These are phyloP conservation scores for Lasioglossum vierecki DNA, from an alignment of 2,888 invertebrate genomes.

Conservation along the genomic window DNA sequence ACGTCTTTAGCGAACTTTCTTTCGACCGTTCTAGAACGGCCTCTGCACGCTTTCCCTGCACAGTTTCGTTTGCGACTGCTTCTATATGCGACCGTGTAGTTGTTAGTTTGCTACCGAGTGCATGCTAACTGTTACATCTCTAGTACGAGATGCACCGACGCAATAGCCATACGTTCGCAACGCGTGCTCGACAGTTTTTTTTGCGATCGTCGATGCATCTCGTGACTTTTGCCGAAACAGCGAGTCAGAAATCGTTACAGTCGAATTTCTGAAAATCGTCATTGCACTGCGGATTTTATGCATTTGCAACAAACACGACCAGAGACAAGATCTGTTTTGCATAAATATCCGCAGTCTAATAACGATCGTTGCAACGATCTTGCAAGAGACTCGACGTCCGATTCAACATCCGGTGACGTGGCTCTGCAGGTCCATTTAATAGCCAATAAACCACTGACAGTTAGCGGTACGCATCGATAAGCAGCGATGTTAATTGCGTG, in stretches of 20 bases:
- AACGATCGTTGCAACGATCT: neutral
- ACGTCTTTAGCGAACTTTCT: neutral
- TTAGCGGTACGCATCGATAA: neutral
- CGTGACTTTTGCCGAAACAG: neutral
- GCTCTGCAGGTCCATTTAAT: neutral
- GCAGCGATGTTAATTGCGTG: neutral
- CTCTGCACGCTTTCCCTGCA: neutral
- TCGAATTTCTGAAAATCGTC: neutral
- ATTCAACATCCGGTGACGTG: neutral
- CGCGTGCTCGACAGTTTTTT: neutral
- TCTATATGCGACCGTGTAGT: neutral
- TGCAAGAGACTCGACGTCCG: neutral
- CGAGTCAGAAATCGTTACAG: neutral
- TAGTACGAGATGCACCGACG: neutral
- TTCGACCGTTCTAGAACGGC: neutral
- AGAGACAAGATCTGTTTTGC: neutral
- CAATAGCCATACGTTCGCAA: neutral
- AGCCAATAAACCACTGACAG: neutral
- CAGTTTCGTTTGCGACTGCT: neutral
- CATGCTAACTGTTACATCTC: slow-evolving; percentile 10
- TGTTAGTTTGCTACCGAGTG: slow-evolving; percentile 3
- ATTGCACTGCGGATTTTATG: too few species aligned
- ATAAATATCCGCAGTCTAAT: neutral
- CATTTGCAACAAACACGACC: too few species aligned
- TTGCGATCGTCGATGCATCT: neutral